Evolutionary conservation across 2,888 invertebrate species (phyloP).

Genomic region (Hydroisotoma schaefferi): DNA sequence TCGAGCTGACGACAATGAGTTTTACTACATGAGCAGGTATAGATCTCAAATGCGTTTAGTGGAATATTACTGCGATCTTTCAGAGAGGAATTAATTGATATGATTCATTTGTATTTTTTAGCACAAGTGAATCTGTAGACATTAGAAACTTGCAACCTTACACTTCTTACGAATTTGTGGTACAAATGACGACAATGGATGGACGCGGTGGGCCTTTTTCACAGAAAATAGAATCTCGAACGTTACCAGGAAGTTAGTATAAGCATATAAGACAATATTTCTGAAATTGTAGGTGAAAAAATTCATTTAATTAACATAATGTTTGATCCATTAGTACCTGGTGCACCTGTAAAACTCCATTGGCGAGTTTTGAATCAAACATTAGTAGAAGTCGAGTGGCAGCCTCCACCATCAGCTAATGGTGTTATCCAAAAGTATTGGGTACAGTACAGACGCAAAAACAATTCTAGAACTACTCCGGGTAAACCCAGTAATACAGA

Average conservation of each 20-base stretch:
- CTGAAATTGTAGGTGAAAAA: not conserved
- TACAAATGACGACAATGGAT: conserved; percentile 31
- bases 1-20: conserved; percentile 37
- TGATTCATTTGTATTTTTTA: conserved; percentile 13
- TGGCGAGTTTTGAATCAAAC: conserved; percentile 39
- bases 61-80: not conserved
- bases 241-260: conserved; percentile 39
- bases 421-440: conserved; percentile 40
- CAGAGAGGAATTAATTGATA: not conserved
- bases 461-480: not conserved
- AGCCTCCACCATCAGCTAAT: conserved; percentile 29
- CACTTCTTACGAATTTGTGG: conserved; percentile 43
- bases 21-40: conserved; percentile 40
- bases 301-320: not conserved
- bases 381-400: conserved; percentile 36
- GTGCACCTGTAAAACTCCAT: conserved; percentile 31
- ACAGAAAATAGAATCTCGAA: conserved; percentile 46
- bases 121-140: conserved; percentile 39
- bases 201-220: conserved; percentile 36
- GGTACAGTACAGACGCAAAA: conserved; percentile 40
- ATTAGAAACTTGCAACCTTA: conserved; percentile 39
- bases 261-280: too few species aligned
- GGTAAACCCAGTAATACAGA: conserved; percentile 15
- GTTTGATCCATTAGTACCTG: conserved; percentile 23
- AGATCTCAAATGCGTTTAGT: not conserved